Evolutionary conservation across 2,888 invertebrate genomes (phyloP).

Genomic region (Synanthedon tipuliformis): DNA sequence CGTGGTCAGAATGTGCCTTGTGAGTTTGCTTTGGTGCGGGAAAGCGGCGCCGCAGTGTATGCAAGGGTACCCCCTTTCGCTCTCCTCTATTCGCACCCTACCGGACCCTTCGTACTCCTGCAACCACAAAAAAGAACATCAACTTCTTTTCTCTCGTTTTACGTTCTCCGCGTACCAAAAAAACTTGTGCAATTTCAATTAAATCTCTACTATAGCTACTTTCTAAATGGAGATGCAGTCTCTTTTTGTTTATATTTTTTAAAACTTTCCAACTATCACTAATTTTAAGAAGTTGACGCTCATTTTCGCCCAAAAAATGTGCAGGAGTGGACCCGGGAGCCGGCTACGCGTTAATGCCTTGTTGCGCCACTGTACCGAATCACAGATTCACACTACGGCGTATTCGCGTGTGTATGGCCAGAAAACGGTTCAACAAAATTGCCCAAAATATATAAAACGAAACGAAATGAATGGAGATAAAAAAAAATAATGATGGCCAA

Average conservation of each 20-base stretch:
- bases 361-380: slow-evolving; percentile 56
- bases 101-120: slow-evolving; percentile 87
- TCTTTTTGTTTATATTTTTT: slow-evolving; percentile 30
- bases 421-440: slow-evolving; percentile 44
- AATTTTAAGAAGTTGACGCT: slow-evolving; percentile 85
- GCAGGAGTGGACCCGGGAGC: slow-evolving; percentile 66
- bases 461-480: slow-evolving; percentile 72
- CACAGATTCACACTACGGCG: slow-evolving; percentile 45
- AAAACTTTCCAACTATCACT: slow-evolving; percentile 50
- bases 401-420: slow-evolving; percentile 55
- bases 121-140: slow-evolving; percentile 88
- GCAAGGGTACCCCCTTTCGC: slow-evolving; percentile 78
- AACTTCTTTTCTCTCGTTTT: slow-evolving; percentile 83
- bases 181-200: slow-evolving; percentile 45
- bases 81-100: slow-evolving; percentile 63
- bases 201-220: slow-evolving; percentile 56
- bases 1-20: slow-evolving; percentile 88
- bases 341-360: slow-evolving; percentile 59
- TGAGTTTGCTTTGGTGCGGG: slow-evolving; percentile 91
- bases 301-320: slow-evolving; percentile 80
- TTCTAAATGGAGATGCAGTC: slow-evolving; percentile 68
- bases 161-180: slow-evolving; percentile 47
- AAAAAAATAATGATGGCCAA: slow-evolving; percentile 87
- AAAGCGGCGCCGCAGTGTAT: slow-evolving; percentile 91
- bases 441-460: slow-evolving; percentile 65